Conservation (phyloP, 2,113 vertebrate genomes). For the Leucoraja erinaceus region DNA sequence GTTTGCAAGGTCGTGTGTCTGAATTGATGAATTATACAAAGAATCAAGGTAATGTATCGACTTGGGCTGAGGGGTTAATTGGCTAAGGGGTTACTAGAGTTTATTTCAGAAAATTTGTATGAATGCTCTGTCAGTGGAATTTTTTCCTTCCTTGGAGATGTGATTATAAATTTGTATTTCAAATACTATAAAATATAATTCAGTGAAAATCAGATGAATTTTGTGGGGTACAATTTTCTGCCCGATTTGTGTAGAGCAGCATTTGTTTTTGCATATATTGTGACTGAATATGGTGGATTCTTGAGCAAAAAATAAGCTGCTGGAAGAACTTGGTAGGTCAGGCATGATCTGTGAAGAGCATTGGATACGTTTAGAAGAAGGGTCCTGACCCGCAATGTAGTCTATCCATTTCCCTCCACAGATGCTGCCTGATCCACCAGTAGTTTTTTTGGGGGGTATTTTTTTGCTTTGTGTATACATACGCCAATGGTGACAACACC, state of each 20-base stretch:
- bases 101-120: neutral
- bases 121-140: neutral
- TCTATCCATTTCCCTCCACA: too few relatives aligned
- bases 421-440: too few relatives aligned
- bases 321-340: too few relatives aligned
- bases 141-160: neutral
- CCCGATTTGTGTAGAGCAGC: too few relatives aligned
- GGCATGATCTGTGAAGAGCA: too few relatives aligned
- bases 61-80: neutral
- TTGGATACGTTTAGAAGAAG: too few relatives aligned
- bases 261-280: too few relatives aligned
- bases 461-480: neutral
- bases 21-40: conserved; percentile 72
- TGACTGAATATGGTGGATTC: too few relatives aligned
- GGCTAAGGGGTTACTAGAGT: neutral
- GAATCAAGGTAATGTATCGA: conserved; percentile 63
- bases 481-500: neutral
- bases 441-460: neutral
- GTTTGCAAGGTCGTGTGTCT: conserved; percentile 62
- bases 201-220: neutral
- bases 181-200: too few relatives aligned
- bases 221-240: neutral
- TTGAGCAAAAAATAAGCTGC: too few relatives aligned
- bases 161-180: neutral
- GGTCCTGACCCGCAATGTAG: too few relatives aligned